These are phyloP conservation scores for Forbesichthys agassizii DNA, from an alignment of 2,113 vertebrate species.

Conservation along the genomic window DNA sequence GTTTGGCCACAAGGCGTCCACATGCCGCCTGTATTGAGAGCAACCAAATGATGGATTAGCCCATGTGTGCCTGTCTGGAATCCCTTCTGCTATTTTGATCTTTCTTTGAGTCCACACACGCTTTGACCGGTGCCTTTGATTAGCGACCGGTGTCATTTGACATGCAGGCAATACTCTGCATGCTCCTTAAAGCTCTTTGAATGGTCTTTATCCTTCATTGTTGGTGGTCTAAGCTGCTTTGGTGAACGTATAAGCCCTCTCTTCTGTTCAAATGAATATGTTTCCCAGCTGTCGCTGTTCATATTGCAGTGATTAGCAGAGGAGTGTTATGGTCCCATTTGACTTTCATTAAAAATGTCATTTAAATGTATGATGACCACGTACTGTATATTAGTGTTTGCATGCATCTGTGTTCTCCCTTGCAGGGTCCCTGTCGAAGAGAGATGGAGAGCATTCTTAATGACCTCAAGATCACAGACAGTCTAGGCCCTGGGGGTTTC, in stretches of 20 bases:
- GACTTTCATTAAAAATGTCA: no score
- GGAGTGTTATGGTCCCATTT: no score
- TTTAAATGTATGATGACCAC: background rate
- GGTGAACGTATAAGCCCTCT: constrained; percentile 47
- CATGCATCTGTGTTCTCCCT: constrained; percentile 27
- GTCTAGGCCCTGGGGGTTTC: constrained; percentile 85
- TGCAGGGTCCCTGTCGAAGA: constrained; percentile 91
- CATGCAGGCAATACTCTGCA: constrained; percentile 57
- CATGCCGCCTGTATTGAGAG: constrained; percentile 66
- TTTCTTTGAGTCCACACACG: constrained; percentile 66
- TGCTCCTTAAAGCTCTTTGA: constrained; percentile 55
- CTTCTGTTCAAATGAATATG: constrained; percentile 48
- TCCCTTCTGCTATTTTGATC: constrained; percentile 73
- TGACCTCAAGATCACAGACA: constrained; percentile 85
- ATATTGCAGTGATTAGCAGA: constrained; percentile 17
- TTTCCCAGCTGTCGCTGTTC: constrained; percentile 48
- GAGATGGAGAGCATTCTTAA: constrained; percentile 91
- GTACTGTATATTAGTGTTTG: background rate
- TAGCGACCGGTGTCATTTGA: constrained; percentile 68
- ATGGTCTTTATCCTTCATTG: constrained; percentile 46
- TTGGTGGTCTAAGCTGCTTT: constrained; percentile 61
- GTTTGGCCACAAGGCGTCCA: constrained; percentile 76
- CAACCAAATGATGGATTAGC: constrained; percentile 74
- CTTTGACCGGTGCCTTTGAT: constrained; percentile 70
- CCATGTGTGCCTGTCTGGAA: constrained; percentile 67